Evolutionary conservation across 2,797 vertebrate genomes (phyloP).

Genomic region (Okamejei kenojei): DNA sequence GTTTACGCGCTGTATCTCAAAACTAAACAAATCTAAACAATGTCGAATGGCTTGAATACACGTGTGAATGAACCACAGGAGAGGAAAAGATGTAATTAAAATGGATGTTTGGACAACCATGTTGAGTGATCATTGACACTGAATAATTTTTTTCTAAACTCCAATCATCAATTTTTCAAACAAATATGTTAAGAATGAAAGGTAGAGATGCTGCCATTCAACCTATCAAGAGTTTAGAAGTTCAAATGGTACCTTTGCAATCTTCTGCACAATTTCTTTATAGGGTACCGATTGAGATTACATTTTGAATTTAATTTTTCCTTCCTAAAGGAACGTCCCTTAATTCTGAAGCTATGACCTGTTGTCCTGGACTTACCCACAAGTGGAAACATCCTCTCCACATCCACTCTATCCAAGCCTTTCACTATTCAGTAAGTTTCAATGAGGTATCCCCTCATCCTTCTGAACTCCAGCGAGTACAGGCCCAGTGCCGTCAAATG

Average conservation of each 20-base stretch:
- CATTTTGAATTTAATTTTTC: background rate
- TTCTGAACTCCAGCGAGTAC: no score
- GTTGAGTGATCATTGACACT: background rate
- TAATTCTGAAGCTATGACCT: no score
- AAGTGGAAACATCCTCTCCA: no score
- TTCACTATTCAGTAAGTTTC: no score
- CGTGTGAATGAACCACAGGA: background rate
- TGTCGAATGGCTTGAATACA: background rate
- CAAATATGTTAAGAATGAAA: background rate
- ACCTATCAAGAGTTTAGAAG: background rate
- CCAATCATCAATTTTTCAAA: background rate
- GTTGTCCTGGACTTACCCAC: no score
- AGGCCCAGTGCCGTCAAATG: no score
- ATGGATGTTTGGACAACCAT: background rate
- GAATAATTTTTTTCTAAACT: background rate
- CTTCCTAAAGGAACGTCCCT: no score
- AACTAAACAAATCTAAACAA: background rate
- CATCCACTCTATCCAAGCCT: no score
- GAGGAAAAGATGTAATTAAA: background rate
- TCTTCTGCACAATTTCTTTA: background rate
- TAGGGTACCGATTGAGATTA: background rate
- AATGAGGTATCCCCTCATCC: no score
- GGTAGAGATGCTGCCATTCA: background rate
- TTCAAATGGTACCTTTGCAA: background rate
- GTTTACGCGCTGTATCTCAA: no score